A percentile compares a stretch with the other conserved stretches of the same genome.
phyloP scores from a whole-genome alignment of 2,113 vertebrate genomes.

The Aptenodytes forsteri region DNA sequence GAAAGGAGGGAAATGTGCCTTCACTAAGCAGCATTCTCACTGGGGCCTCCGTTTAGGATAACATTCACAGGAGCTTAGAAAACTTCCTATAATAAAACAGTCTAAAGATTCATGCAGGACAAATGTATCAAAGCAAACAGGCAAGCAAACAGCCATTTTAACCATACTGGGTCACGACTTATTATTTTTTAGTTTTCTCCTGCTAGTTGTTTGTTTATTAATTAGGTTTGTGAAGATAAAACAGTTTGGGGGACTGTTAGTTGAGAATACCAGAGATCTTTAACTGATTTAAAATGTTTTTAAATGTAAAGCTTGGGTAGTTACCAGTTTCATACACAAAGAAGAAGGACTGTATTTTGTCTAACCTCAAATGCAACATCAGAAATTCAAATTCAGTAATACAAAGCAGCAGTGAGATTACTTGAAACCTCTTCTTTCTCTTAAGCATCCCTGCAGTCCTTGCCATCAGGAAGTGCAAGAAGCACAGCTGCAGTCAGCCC shows the following conservation, averaged over 20 bases:
- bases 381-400: neutral
- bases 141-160: neutral
- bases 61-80: neutral
- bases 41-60: neutral
- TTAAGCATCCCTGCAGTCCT: neutral
- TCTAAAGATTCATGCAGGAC: neutral
- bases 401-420: neutral
- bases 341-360: neutral
- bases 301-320: neutral
- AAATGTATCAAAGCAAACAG: neutral
- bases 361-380: neutral
- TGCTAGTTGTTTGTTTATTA: neutral
- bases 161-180: neutral
- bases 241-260: neutral
- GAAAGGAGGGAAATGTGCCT: neutral
- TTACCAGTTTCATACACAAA: neutral
- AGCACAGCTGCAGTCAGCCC: neutral
- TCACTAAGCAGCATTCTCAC: neutral
- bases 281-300: neutral
- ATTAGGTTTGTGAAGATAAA: neutral
- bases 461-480: neutral
- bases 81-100: neutral
- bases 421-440: neutral
- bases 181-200: neutral
- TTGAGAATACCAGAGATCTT: neutral